A percentile compares a stretch with the other conserved stretches of the same genome.
These are phyloP conservation scores for Eurosta solidaginis DNA, from an alignment of 1,140 invertebrate species.

Conservation along the genomic window DNA sequence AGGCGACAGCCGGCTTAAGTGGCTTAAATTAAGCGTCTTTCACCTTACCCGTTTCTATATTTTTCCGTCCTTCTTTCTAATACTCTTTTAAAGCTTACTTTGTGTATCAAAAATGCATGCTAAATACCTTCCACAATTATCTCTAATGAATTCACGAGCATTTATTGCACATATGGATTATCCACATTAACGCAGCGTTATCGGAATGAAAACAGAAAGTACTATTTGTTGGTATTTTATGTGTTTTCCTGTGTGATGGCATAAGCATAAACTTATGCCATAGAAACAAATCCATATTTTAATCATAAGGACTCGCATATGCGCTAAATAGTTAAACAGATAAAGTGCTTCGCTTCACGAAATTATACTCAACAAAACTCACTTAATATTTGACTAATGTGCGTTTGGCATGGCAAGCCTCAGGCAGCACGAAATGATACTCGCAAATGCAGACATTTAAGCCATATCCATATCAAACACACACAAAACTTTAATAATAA, in stretches of 20 bases:
- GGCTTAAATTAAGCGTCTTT: no score
- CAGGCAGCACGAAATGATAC: not conserved
- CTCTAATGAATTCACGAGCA: no score
- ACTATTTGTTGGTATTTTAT: not conserved
- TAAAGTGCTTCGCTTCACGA: not conserved
- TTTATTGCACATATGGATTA: no score
- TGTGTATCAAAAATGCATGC: no score
- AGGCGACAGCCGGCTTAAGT: no score
- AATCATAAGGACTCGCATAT: not conserved
- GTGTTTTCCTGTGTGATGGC: not conserved
- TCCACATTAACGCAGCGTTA: not conserved
- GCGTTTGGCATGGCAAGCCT: not conserved
- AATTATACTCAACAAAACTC: constrained; percentile 7
- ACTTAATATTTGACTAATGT: constrained; percentile 23
- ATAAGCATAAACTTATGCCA: not conserved
- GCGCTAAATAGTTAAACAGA: not conserved
- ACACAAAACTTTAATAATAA: no score
- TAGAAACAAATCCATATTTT: not conserved
- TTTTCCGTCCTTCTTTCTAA: no score
- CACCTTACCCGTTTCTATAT: no score
- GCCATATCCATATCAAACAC: not conserved
- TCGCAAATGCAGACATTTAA: not conserved
- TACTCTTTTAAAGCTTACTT: no score
- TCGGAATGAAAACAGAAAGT: not conserved
- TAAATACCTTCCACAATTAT: no score